Evolutionary conservation across 2,797 vertebrate species (phyloP).

Genomic region (Gymnoscopelus microlampas): DNA sequence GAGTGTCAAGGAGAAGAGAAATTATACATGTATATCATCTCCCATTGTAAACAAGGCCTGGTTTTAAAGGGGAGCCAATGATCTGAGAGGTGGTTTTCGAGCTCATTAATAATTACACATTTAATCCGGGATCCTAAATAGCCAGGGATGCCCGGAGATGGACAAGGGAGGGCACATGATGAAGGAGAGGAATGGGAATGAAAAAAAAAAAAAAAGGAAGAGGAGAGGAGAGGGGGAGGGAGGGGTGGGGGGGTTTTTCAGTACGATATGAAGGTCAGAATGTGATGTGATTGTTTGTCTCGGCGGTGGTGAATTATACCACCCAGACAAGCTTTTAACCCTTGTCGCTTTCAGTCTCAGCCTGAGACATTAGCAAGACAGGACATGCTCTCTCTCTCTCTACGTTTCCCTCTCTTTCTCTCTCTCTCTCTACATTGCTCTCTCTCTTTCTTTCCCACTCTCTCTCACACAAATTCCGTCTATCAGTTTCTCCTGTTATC

Average conservation of each 20-base stretch:
- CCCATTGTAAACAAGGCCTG: constrained; percentile 71
- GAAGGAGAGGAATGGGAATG: constrained; percentile 68
- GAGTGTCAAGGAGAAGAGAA: constrained; percentile 31
- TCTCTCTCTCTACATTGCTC: constrained; percentile 15
- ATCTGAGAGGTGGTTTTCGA: constrained; percentile 57
- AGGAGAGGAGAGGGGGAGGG: constrained; percentile 10
- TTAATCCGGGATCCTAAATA: constrained; percentile 89
- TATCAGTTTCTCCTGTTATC: too few relatives aligned
- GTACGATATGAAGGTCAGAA: constrained; percentile 91
- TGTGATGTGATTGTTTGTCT: constrained; percentile 92
- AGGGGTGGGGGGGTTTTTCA: constrained; percentile 77
- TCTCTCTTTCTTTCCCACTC: constrained; percentile 65
- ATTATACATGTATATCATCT: constrained; percentile 79
- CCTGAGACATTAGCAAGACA: constrained; percentile 74
- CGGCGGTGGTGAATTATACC: constrained; percentile 90
- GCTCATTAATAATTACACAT: constrained; percentile 89
- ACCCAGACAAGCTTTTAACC: constrained; percentile 92
- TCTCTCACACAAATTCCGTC: constrained; percentile 28
- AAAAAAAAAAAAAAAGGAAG: constrained; percentile 41
- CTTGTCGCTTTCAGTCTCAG: constrained; percentile 87
- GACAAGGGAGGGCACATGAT: constrained; percentile 75
- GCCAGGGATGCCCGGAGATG: constrained; percentile 82
- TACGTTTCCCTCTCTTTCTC: constrained; percentile 35
- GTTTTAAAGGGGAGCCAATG: constrained; percentile 60
- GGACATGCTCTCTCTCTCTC: constrained; percentile 49